phyloP scores from a whole-genome alignment of 1,140 invertebrate genomes.

The Aphaenogaster rudis region DNA sequence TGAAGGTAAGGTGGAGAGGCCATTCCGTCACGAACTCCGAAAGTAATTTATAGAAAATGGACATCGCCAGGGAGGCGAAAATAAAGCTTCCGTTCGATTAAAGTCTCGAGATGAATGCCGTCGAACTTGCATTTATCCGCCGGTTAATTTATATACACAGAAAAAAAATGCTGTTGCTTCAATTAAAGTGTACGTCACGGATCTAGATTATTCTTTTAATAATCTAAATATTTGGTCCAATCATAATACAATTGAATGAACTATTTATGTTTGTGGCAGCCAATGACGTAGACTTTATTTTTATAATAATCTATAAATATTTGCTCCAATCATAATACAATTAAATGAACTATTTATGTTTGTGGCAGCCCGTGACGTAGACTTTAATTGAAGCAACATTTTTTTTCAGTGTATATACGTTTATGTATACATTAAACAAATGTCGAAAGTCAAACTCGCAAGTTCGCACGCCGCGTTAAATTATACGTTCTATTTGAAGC shows the following conservation, averaged over 20 bases:
- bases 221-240: no score
- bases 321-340: no score
- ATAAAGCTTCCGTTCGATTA: conserved; percentile 60
- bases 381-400: no score
- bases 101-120: conserved; percentile 11
- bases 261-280: no score
- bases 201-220: no score
- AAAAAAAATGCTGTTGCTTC: no score
- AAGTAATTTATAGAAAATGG: conserved; percentile 62
- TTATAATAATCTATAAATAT: no score
- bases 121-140: conserved; percentile 33
- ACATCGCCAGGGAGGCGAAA: conserved; percentile 32
- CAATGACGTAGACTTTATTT: no score
- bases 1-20: conserved; percentile 7
- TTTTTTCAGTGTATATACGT: neutral
- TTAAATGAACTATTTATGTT: no score
- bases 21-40: conserved; percentile 59
- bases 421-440: conserved; percentile 11
- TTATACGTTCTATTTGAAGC: neutral
- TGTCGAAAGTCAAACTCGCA: conserved; percentile 10
- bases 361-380: no score
- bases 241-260: no score
- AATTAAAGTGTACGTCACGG: no score
- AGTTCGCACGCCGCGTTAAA: neutral
- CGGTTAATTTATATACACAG: neutral